Evolutionary conservation across 2,113 vertebrate genomes (phyloP).

Genomic region (Oplegnathus fasciatus): DNA sequence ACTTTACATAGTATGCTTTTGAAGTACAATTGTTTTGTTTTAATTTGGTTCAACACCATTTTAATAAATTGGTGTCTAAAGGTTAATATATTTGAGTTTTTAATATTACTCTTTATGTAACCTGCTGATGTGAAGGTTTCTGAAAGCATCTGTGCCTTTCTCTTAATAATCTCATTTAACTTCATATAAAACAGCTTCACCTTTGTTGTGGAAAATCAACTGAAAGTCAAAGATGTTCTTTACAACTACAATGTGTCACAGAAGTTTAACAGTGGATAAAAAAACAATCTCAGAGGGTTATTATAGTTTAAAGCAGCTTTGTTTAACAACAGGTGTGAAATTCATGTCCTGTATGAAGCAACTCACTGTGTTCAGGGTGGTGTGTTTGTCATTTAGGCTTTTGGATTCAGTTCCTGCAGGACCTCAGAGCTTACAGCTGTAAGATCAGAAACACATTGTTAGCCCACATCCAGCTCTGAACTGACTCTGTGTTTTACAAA

Average conservation of each 20-base stretch:
- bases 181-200: not conserved
- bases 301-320: not conserved
- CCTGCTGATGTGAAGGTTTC: not conserved
- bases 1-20: too few relatives aligned
- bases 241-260: not conserved
- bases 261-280: not conserved
- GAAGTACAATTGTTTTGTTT: not conserved
- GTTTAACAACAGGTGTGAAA: not conserved
- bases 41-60: not conserved
- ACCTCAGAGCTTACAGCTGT: constrained; percentile 1
- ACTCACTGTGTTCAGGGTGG: constrained; percentile 4
- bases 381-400: not conserved
- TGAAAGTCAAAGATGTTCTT: not conserved
- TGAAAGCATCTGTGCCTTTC: not conserved
- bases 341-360: not conserved
- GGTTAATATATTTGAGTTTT: not conserved
- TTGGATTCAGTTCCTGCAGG: not conserved
- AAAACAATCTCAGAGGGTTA: not conserved
- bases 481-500: not conserved
- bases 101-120: not conserved
- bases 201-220: not conserved
- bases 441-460: constrained; percentile 22
- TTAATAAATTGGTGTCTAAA: not conserved
- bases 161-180: not conserved
- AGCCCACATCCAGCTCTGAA: not conserved